Percentiles rank a stretch among this genome's conserved stretches.
These are phyloP conservation scores for Hirtodrosophila duncani DNA, from an alignment of 2,888 invertebrate species.

Conservation along the genomic window DNA sequence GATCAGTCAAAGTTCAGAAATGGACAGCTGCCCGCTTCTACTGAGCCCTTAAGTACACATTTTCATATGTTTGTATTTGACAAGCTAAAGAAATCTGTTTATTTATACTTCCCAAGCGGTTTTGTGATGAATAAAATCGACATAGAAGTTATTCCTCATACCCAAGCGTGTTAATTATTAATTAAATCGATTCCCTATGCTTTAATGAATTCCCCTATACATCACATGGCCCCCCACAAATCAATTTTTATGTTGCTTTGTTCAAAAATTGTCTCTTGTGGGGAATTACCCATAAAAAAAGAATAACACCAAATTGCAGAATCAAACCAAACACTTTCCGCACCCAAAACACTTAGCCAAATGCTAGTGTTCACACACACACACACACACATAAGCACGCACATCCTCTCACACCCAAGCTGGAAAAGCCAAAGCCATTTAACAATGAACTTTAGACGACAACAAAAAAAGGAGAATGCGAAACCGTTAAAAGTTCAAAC, in stretches of 20 bases:
- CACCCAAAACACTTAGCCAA: constrained; percentile 7
- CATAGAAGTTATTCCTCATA: too few species aligned
- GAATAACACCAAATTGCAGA: constrained; percentile 23
- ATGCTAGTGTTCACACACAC: constrained; percentile 6
- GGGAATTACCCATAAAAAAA: constrained; percentile 27
- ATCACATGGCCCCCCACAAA: constrained; percentile 24
- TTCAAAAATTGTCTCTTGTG: constrained; percentile 11
- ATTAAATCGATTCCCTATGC: too few species aligned
- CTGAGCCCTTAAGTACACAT: too few species aligned
- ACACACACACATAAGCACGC: not conserved
- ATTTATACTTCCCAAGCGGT: not conserved
- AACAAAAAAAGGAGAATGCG: constrained; percentile 43
- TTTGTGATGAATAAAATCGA: constrained; percentile 1
- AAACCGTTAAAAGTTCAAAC: constrained; percentile 65
- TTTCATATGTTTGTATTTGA: too few species aligned
- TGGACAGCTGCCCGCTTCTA: too few species aligned
- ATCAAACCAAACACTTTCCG: constrained; percentile 30
- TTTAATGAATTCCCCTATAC: too few species aligned
- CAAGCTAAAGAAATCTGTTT: too few species aligned
- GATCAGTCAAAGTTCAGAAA: too few species aligned
- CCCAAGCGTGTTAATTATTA: too few species aligned
- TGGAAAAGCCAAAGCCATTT: constrained; percentile 42
- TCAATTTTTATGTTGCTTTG: constrained; percentile 46
- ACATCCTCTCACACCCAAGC: too few species aligned
- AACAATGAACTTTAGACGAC: constrained; percentile 52